phyloP scores from a whole-genome alignment of 2,797 vertebrate genomes.

The Hafferia zeledoni region DNA sequence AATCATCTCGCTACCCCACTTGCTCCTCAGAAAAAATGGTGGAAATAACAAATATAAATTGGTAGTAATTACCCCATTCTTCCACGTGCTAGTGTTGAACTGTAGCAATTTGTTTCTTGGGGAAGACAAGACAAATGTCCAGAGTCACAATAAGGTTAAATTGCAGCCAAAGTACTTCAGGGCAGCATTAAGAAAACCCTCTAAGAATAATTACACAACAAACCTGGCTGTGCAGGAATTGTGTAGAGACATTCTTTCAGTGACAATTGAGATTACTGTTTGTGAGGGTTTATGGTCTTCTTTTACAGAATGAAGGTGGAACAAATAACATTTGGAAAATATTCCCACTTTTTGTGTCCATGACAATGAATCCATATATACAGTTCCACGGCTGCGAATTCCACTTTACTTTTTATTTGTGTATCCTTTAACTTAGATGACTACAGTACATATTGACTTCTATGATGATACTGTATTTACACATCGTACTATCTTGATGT shows the following conservation, averaged over 20 bases:
- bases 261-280: not conserved
- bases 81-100: not conserved
- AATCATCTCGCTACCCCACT: rapidly evolving
- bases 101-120: not conserved
- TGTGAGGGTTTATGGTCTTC: not conserved
- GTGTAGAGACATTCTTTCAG: not conserved
- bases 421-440: not conserved
- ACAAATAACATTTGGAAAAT: not conserved
- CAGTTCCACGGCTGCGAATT: not conserved
- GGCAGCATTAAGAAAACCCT: not conserved
- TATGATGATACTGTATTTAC: not conserved
- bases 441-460: not conserved
- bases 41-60: not conserved
- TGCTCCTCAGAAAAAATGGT: rapidly evolving
- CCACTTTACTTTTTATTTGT: not conserved
- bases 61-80: not conserved
- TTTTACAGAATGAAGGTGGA: not conserved
- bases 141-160: not conserved
- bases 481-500: not conserved
- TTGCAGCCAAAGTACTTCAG: not conserved
- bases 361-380: not conserved
- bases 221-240: not conserved
- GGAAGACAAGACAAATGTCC: not conserved
- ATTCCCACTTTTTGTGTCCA: not conserved
- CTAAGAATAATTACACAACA: not conserved